Evolutionary conservation across 2,888 invertebrate genomes (phyloP).

Genomic region (Dione juno): DNA sequence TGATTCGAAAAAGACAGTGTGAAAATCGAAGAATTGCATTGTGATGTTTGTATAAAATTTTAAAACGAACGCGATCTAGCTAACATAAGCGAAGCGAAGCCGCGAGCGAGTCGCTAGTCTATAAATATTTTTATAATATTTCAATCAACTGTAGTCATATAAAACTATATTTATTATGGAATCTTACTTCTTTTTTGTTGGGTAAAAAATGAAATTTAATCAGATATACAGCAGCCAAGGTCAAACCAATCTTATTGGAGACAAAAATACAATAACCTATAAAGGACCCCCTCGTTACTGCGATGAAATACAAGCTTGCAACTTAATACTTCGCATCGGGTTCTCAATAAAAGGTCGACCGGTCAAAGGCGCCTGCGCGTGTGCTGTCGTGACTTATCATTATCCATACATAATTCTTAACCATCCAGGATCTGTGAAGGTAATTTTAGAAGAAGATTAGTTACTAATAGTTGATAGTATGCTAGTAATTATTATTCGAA

Average conservation of each 20-base stretch:
- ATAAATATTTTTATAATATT: background rate
- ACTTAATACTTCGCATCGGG: conserved; percentile 41
- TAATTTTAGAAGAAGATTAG: conserved; percentile 6
- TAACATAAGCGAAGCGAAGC: too few relatives aligned
- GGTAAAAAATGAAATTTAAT: conserved; percentile 16
- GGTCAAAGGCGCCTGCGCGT: conserved; percentile 29
- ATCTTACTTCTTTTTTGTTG: background rate
- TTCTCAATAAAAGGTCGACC: conserved; percentile 44
- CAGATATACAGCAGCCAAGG: conserved; percentile 14
- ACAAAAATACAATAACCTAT: conserved; percentile 25
- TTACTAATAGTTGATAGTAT: background rate
- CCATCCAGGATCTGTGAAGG: conserved; percentile 2
- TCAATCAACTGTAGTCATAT: background rate
- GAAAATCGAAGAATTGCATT: too few relatives aligned
- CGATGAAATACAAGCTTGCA: conserved; percentile 40
- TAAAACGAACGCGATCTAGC: too few relatives aligned
- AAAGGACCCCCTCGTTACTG: conserved; percentile 26
- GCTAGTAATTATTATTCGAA: background rate
- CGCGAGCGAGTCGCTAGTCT: too few relatives aligned
- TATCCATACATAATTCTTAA: conserved; percentile 20
- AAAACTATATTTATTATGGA: background rate
- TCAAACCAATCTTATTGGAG: conserved; percentile 23
- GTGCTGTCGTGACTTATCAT: conserved; percentile 27
- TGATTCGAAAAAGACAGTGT: too few relatives aligned
- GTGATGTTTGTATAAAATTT: too few relatives aligned